Evolutionary conservation across 2,797 vertebrate genomes (phyloP), one percentile per base, ranked within the genome.

Genomic region (Prunella strophiata): DNA sequence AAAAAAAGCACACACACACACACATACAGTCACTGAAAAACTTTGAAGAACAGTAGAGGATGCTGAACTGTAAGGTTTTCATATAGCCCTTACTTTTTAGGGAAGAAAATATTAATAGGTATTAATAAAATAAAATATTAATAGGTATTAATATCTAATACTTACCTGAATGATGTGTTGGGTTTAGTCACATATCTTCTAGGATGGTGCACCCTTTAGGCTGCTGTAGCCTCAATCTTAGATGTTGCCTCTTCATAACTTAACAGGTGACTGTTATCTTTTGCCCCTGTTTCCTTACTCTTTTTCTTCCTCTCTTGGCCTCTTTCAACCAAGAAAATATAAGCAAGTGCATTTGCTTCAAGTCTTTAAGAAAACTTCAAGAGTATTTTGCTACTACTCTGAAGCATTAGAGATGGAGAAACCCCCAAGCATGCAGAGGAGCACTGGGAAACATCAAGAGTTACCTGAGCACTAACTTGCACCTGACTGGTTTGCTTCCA

Each of bases 211-310:
- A 12, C 23, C 19, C 2, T 10, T 57, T 7, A 30, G 61, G 36
- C 36, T 84, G 43, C 43, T 5, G 7, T 36, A 74, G 21, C 59
- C 16, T 86, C 30, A 80, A 2, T 45, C 47, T 57, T 38, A 54
- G 47, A 32, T 0, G 0, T 47, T 58, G 9, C 12, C 19, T 32
- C 4, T 10, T 27, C 0, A 0, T 43, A 57, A 63, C 8, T 27
- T 43, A 62, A 6, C 8, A 54, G 17, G 14, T 25, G 50, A 21
- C 26, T 51, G 13, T 30, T 17, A 38, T 5, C 32, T 67, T 68
- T 88, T 93, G 25, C 11, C 59, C 16, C 38, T 62, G 2, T 29
- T 85, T 86, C 36, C 8, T 73, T 83, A 26, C 23, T 57, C 7
- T 12, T 70, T 50, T 45, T 51, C 25, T 57, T 76, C 17, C 7